Evolutionary conservation across 2,888 invertebrate species (phyloP).

Genomic region (Agriopis aurantiaria): DNA sequence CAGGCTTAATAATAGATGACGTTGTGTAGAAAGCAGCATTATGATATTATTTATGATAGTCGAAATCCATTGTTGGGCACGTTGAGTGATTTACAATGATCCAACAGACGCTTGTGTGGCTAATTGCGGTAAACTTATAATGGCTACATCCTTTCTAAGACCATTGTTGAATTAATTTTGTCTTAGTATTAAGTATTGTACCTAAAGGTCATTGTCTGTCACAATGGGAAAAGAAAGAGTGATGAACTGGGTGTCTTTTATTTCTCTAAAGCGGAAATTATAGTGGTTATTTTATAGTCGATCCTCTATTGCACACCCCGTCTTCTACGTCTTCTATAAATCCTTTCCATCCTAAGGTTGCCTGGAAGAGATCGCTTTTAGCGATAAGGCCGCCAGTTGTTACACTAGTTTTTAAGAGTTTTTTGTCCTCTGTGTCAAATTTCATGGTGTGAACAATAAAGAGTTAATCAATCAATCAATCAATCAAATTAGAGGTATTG

Average conservation of each 20-base stretch:
- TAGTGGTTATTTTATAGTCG: no score
- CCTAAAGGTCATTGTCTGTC: background rate
- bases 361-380: no score
- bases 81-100: conserved; percentile 73
- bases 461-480: no score
- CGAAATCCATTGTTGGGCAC: conserved; percentile 70
- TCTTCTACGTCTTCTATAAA: no score
- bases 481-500: background rate
- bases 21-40: conserved; percentile 73
- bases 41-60: conserved; percentile 72
- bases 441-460: no score
- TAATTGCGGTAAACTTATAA: conserved; percentile 44
- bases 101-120: conserved; percentile 37
- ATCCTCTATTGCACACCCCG: no score
- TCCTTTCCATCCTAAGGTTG: no score
- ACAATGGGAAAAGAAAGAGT: conserved; percentile 2
- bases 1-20: conserved; percentile 76
- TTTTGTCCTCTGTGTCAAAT: no score
- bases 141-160: conserved; percentile 29
- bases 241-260: background rate
- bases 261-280: background rate
- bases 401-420: no score
- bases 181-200: background rate
- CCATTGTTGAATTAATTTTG: conserved; percentile 25
- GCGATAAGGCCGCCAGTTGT: no score